Base-by-base conservation (phyloP, 2,113 vertebrate species). In the Morone chrysops region DNA sequence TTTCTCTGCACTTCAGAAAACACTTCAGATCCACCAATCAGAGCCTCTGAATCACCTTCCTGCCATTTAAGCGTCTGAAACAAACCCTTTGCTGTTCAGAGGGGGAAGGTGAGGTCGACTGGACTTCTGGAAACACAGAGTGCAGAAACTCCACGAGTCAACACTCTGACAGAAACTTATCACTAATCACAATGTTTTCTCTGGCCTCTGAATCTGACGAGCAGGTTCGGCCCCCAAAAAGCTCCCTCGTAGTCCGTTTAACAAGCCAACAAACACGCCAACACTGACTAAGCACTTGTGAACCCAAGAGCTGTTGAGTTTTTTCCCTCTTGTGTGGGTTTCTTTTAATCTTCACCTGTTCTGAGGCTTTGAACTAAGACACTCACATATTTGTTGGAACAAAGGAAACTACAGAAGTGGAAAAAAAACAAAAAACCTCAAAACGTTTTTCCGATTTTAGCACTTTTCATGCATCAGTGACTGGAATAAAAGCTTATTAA, bases 11-110 rank as follows among this genome's bases (percentile, higher is more conserved):
- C 71, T 81, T 74, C 63, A 81, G 73, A 43, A 40, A 81, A 38
- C 73, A 54, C 78, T 83, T 78, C 50, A 66, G 43, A 57, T 75
- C 59, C 57, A 75, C 84, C 81, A 84, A 82, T 88, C 79, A 81
- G 69, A 78, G n/a, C 69, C 18, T n/a, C 25, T 38, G 75, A 78
- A 65, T 54, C 80, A 43, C 36, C 73, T 71, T 70, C 54, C 82
- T 78, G 59, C 41, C 65, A 18, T 87, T 74, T 73, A 70, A 56
- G 9, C 51, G 31, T 41, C 20, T 8, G 20, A 78, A 54, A 20
- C 14, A 9, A 78, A 75, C 45, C 67, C 47, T 70, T 70, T 66
- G 17, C 63, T 80, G 51, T 11, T 65, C 22, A 5, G 63, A 78
- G 41, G 48, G 11, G 40, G 20, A 45, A 31, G 2, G 31, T 31